Evolutionary conservation across 2,113 vertebrate genomes (phyloP).

Genomic region (Podilymbus podiceps): DNA sequence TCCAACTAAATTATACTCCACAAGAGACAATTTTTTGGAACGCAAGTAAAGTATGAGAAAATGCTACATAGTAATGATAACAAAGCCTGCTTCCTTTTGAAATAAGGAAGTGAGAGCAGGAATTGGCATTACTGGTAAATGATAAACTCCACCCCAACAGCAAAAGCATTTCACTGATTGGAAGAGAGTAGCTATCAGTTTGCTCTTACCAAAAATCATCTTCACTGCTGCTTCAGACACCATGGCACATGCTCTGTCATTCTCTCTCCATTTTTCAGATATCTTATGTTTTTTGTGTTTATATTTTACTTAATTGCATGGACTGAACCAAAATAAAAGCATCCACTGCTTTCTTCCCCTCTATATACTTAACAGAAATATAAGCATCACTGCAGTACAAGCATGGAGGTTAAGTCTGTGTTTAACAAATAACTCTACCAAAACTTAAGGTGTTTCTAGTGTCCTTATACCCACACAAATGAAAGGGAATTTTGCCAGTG

Average conservation of each 20-base stretch:
- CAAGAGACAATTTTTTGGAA: not conserved
- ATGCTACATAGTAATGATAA: not conserved
- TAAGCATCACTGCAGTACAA: not conserved
- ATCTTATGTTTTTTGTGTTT: not conserved
- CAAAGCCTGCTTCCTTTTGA: not conserved
- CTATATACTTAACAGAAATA: not conserved
- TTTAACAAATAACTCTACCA: not conserved
- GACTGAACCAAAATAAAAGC: not conserved
- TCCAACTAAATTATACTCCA: not conserved
- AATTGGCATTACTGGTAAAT: not conserved
- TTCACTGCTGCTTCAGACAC: not conserved
- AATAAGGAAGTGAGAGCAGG: not conserved
- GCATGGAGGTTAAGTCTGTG: not conserved
- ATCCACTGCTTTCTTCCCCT: not conserved
- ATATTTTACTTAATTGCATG: not conserved
- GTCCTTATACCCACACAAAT: not conserved
- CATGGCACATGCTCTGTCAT: not conserved
- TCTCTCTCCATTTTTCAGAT: not conserved
- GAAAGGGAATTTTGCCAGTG: not conserved
- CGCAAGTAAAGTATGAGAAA: not conserved
- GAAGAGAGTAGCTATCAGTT: not conserved
- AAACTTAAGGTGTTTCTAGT: not conserved
- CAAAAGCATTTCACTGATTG: not conserved
- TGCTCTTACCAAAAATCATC: not conserved
- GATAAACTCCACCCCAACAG: not conserved